Evolutionary conservation across 2,888 invertebrate species (phyloP).

Genomic region (Odontocolon sp.): DNA sequence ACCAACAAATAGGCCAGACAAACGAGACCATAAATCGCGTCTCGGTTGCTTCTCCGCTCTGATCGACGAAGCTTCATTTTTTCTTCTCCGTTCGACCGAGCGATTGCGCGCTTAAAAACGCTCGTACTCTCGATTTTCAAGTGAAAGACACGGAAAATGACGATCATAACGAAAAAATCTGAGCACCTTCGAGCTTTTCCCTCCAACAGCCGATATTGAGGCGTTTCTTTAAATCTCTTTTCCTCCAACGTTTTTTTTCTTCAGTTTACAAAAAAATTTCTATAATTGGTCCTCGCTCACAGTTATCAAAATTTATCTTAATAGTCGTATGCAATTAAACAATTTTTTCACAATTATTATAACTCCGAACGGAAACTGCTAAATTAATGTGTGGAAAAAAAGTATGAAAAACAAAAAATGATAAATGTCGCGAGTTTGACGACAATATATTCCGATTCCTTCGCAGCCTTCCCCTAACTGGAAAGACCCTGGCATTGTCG

Average conservation of each 20-base stretch:
- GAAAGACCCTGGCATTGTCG: neutral
- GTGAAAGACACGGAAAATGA: neutral
- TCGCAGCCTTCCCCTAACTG: neutral
- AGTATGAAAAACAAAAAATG: no score
- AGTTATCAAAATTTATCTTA: no score
- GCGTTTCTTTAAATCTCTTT: no score
- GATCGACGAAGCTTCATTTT: neutral
- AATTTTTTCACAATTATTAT: no score
- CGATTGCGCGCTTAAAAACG: neutral
- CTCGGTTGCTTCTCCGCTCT: neutral
- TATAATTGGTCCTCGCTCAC: no score
- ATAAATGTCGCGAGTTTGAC: no score
- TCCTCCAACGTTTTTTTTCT: no score
- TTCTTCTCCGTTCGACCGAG: neutral
- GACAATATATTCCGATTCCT: no score
- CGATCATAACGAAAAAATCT: neutral
- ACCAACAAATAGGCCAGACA: conserved; percentile 58
- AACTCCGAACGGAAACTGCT: no score
- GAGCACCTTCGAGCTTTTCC: neutral
- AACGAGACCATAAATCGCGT: conserved; percentile 54
- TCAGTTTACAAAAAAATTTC: no score
- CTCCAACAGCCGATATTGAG: neutral
- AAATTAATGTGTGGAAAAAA: no score
- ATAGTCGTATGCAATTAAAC: no score
- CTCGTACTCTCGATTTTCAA: conserved; percentile 41